A percentile compares a stretch with the other conserved stretches of the same genome.
These are phyloP conservation scores for Centrocercus urophasianus DNA, from an alignment of 2,113 vertebrate species.

Conservation along the genomic window DNA sequence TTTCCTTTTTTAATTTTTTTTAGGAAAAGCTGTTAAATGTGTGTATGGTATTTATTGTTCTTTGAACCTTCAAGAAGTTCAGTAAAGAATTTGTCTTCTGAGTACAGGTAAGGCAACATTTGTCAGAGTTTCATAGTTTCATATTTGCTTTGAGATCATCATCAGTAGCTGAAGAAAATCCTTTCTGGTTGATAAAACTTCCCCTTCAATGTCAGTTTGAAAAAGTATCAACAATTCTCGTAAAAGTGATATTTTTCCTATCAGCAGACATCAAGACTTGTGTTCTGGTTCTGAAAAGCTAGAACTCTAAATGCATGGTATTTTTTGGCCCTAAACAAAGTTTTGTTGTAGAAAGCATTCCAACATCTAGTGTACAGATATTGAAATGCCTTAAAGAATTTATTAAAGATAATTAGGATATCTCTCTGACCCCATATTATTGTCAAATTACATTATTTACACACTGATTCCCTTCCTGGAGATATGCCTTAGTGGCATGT, in stretches of 20 bases:
- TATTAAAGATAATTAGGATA: background rate
- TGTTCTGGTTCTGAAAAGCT: background rate
- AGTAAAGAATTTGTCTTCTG: background rate
- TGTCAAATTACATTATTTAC: background rate
- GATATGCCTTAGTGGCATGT: background rate
- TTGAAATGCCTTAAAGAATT: background rate
- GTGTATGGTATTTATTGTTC: background rate
- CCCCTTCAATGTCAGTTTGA: background rate
- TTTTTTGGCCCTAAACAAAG: background rate
- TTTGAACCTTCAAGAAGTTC: background rate
- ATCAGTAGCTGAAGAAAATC: background rate
- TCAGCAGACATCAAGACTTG: background rate
- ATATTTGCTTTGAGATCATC: conserved; percentile 1
- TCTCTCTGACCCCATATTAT: background rate
- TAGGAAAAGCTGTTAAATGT: background rate
- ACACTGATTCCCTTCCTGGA: background rate
- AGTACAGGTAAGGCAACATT: background rate
- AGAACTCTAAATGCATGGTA: background rate
- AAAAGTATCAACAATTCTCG: background rate
- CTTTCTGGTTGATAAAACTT: conserved; percentile 1
- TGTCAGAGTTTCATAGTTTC: background rate
- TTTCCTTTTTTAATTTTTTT: background rate
- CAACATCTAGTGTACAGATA: background rate
- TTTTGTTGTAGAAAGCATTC: background rate
- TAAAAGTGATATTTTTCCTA: background rate